Percentiles rank a stretch among this genome's conserved stretches.
phyloP scores from a whole-genome alignment of 2,113 vertebrate species.

The Naja naja region DNA sequence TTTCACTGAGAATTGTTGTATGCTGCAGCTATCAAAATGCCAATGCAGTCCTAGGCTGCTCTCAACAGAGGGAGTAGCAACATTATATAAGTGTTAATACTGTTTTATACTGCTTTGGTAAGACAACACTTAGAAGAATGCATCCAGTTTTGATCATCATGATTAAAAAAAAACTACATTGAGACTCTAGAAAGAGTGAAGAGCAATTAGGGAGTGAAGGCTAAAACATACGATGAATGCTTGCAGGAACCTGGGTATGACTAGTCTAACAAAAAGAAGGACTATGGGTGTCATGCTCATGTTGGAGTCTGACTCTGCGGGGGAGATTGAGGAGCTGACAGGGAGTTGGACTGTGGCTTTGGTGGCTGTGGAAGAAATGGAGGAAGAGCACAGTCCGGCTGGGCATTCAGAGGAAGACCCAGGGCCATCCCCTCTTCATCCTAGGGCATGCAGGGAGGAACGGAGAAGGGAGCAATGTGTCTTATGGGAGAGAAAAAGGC shows the following conservation, averaged over 20 bases:
- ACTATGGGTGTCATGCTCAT: background rate
- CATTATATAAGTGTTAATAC: background rate
- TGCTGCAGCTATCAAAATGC: background rate
- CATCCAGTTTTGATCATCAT: background rate
- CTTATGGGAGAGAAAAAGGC: no score
- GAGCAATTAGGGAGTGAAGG: background rate
- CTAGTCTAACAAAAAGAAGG: background rate
- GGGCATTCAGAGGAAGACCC: no score
- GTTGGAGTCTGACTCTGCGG: no score
- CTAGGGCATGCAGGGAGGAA: no score
- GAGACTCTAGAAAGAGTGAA: background rate
- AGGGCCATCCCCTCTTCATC: no score
- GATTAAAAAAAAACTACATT: background rate
- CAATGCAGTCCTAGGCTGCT: background rate
- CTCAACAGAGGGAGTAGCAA: background rate
- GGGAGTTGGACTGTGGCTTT: no score
- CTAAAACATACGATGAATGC: background rate
- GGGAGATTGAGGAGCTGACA: no score
- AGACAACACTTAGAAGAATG: background rate
- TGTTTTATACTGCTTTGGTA: background rate
- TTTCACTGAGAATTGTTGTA: background rate
- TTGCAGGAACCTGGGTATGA: background rate
- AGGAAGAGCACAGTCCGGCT: no score
- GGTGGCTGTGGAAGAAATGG: no score
- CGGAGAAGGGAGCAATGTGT: no score